Evolutionary conservation across 2,888 invertebrate genomes (phyloP), one percentile per base, ranked within the genome.

Genomic region (Protodeltote pygarga): DNA sequence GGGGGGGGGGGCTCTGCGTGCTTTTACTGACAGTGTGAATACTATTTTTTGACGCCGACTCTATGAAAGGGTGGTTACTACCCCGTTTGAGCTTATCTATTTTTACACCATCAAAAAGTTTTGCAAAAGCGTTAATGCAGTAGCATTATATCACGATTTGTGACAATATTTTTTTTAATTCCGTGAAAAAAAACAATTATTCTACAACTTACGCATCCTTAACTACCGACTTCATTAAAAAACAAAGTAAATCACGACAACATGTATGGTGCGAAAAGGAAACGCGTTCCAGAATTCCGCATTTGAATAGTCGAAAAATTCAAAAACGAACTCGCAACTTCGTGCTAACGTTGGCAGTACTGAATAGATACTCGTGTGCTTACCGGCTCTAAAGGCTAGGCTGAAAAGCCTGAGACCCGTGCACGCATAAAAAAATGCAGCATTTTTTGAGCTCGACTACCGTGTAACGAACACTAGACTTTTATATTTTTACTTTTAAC

Each of bases 301-400:
- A 72, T 74, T 62, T 72, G 72, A 65, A 73, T 73, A 59, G 58
- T 60, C 47, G 39, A 58, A 72, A 65, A 55, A 52, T 66, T 54
- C 37, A 60, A 52, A 53, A 46, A 65, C 66, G 62, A 65, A 51
- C 62, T 64, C 33, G 48, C 65, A 38, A 59, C 60, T 59, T 72
- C 59, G 53, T 62, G 44, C 58, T 60, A 38, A 60, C 62, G 71
- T 64, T 74, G 71, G 63, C 64, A 65, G 59, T 52, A 65, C 54
- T 79, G 80, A 79, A 80, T 72, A 72, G 70, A 60, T 70, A 71
- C 72, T 78, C 69, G 72, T 70, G 52, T 51, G 47, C 54, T 52
- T 48, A 66, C 60, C n/a, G 47, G 54, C 52, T 72, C 58, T 66
- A 70, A 71, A 76, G 73, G 63, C 66, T 35, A 20, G 49, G 59